Evolutionary conservation across 2,113 vertebrate species (phyloP), one percentile per base, ranked within the genome.

Genomic region (Circaetus cinerascens): DNA sequence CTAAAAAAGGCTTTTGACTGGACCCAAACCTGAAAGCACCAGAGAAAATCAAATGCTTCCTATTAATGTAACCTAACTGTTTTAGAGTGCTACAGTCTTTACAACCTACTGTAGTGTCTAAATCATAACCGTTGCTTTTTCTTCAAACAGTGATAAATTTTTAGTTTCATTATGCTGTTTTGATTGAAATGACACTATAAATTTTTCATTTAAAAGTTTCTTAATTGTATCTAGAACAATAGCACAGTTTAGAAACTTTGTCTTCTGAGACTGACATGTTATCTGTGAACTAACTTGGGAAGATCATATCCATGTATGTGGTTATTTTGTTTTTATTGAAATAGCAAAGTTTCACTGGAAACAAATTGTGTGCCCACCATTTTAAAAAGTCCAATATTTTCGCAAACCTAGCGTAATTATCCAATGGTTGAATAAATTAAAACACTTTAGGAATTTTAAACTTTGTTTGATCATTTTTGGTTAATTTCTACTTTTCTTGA

Each of bases 11-110:
- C 98, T 96, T 97, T 97, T 90, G 95, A 98, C 88, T 75, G 96
- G 98, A 98, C 97, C 97, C 95, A 95, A 95, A 97, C 96, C 97
- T 86, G 73, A 98, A 98, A 99, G 99, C 99, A 99, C 99, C 99
- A 98, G 98, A 99, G 99, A 98, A 99, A 99, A 98, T 98, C 99
- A 96, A 92, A 98, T 98, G 98, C 98, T 99, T 99, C 98, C 98
- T 99, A n/a, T 96, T 93, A 97, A 98, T 97, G 83, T 93, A 97
- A 95, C 97, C 98, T 97, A 93, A 97, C 95, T 97, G 97, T 98
- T 97, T 96, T 96, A 97, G 98, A 95, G 88, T 93, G 93, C 98
- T 98, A 90, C 92, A 98, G 98, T 97, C 96, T 95, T 96, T 84
- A 83, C 83, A 29, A 95, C 83, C 95, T 94, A 96, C 96, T 97